Conservation (phyloP, 2,888 invertebrate genomes). For the Crepidodera aurea region DNA sequence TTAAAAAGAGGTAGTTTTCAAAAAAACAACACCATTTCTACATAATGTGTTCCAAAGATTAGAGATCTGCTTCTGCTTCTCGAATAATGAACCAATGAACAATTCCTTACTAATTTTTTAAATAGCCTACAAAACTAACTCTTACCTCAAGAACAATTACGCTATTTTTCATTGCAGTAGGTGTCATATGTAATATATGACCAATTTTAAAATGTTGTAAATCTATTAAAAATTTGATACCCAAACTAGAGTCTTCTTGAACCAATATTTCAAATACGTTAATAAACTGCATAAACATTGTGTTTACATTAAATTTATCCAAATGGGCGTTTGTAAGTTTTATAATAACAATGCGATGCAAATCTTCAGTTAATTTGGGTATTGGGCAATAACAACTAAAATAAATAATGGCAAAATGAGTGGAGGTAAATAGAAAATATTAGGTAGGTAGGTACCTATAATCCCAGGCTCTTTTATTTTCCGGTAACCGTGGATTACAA, state of each 20-base stretch:
- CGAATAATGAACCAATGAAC: too few species aligned
- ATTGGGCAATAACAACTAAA: neutral
- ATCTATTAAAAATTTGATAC: constrained; percentile 18
- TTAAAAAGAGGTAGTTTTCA: too few species aligned
- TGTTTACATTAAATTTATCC: constrained; percentile 1
- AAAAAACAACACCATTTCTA: too few species aligned
- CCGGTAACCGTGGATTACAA: too few species aligned
- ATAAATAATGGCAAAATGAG: neutral
- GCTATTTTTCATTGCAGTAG: constrained; percentile 17
- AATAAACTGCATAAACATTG: neutral
- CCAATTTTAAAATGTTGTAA: neutral
- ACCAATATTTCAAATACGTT: constrained; percentile 21
- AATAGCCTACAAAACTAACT: neutral
- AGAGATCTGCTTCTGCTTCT: too few species aligned
- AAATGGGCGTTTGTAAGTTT: neutral
- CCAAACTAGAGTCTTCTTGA: constrained; percentile 20
- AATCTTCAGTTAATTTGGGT: neutral
- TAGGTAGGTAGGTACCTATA: too few species aligned
- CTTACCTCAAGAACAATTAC: constrained; percentile 19
- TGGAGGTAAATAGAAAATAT: too few species aligned
- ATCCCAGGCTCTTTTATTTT: too few species aligned
- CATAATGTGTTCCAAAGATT: too few species aligned
- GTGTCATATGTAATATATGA: constrained; percentile 12
- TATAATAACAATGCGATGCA: constrained; percentile 1
- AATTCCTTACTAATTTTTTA: too few species aligned